Base-by-base conservation (phyloP, 23 tunicate species). In the Phallusia fumigata region DNA sequence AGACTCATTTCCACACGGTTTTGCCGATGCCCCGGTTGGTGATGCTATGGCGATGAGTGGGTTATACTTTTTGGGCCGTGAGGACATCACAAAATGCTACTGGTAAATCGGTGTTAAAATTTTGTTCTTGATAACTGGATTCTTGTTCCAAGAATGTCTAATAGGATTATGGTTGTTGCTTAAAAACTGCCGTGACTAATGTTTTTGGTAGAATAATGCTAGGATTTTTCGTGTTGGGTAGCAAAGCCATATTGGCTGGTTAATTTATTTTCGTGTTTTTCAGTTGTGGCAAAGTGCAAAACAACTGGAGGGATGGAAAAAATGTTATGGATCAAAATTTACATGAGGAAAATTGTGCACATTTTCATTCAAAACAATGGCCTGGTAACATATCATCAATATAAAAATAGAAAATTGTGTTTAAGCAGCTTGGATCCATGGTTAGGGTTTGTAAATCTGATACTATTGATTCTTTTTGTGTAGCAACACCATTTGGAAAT, bases 231-330 rank as follows among this genome's bases (percentile, higher is more conserved):
- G 47, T 40, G 5, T 40, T 40, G 47, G 47, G 5, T 40, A 40
- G 8, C 47, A 40, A n/a, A n/a, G n/a, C n/a, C n/a, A n/a, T n/a
- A n/a, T n/a, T n/a, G n/a, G n/a, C n/a, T n/a, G 47, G 47, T 40
- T 10, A 40, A 40, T 40, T 40, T 3, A 40, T 58, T 24, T 24
- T 1, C 13, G 3, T 22, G 13, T 58, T 58, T 58, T 58, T 11
- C 69, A 58, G 69, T 58, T 58, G 69, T 58, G 69, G 69, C 69
- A 58, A 58, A 58, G 28, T 58, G 13, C 69, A 58, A 16, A 58
- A 58, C 69, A 58, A 58, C 16, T 58, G 69, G 69, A 58, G 28
- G 13, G 28, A 58, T 6, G 69, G 69, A 58, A 58, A 58, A 13
- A 58, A 58, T 24, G 13, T 58, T 21, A 1, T 21, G 26, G 69